phyloP scores from a whole-genome alignment of 1,140 invertebrate species.

The Diuraphis noxia region DNA sequence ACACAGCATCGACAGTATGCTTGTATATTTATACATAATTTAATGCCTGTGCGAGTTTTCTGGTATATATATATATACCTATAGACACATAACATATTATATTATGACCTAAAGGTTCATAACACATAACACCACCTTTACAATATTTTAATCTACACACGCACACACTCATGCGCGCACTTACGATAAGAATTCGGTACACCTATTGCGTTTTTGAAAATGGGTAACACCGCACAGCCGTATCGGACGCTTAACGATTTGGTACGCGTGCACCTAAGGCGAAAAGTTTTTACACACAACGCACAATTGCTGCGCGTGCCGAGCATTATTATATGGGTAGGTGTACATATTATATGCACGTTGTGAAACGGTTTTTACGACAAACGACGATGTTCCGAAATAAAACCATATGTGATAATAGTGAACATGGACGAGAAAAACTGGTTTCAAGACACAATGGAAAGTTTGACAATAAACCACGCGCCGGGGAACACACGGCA shows the following conservation, averaged over 20 bases:
- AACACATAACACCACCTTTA: neutral
- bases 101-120: conserved; percentile 24
- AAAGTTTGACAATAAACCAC: conserved; percentile 18
- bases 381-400: neutral
- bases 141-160: neutral
- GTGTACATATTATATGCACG: neutral
- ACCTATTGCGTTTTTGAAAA: neutral
- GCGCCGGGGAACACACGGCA: neutral
- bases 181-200: neutral
- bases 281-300: neutral
- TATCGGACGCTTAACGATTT: neutral
- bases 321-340: neutral
- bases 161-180: neutral
- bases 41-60: neutral
- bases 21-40: neutral
- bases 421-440: neutral
- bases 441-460: conserved; percentile 28
- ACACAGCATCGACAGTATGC: neutral
- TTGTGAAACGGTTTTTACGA: conserved; percentile 12
- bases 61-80: neutral
- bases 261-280: neutral
- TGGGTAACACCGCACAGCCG: neutral
- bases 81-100: neutral
- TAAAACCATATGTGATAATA: neutral
- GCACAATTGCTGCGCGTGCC: neutral